Evolutionary conservation across 2,888 invertebrate genomes (phyloP).

Genomic region (Eupithecia pulchellata): DNA sequence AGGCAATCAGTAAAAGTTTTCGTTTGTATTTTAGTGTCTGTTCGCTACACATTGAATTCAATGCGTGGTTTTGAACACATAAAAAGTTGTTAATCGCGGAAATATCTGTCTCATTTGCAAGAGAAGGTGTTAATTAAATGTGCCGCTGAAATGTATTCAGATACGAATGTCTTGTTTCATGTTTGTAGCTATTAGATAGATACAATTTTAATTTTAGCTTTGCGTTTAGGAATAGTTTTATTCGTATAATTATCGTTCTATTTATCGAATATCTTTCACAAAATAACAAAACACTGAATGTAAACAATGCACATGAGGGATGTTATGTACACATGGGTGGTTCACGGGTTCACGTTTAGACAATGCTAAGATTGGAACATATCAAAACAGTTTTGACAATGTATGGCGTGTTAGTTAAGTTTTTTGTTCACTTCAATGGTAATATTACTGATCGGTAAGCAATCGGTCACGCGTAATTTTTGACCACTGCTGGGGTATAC

Average conservation of each 20-base stretch:
- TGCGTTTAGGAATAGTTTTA: constrained; percentile 15
- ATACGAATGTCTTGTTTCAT: constrained; percentile 4
- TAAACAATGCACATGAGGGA: constrained; percentile 51
- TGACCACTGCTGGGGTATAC: constrained; percentile 6
- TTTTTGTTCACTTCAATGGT: constrained; percentile 1
- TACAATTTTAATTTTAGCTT: constrained; percentile 8
- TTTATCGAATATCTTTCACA: constrained; percentile 11
- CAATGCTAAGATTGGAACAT: neutral
- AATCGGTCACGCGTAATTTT: constrained; percentile 11
- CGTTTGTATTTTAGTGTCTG: neutral
- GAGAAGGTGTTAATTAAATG: constrained; percentile 19
- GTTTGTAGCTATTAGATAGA: neutral
- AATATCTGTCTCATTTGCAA: constrained; percentile 16
- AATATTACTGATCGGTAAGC: neutral
- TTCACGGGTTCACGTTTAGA: constrained; percentile 18
- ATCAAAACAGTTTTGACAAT: neutral
- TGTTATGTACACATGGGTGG: constrained; percentile 45
- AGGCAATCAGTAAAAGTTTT: neutral
- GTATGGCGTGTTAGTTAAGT: constrained; percentile 20
- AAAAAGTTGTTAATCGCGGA: neutral
- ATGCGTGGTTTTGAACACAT: neutral
- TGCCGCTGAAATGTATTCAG: constrained; percentile 10
- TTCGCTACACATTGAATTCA: neutral
- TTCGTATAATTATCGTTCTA: neutral
- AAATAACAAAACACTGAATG: constrained; percentile 42